Evolutionary conservation across 2,797 vertebrate genomes (phyloP), one percentile per base, ranked within the genome.

Genomic region (Enteromius trimaculatus): DNA sequence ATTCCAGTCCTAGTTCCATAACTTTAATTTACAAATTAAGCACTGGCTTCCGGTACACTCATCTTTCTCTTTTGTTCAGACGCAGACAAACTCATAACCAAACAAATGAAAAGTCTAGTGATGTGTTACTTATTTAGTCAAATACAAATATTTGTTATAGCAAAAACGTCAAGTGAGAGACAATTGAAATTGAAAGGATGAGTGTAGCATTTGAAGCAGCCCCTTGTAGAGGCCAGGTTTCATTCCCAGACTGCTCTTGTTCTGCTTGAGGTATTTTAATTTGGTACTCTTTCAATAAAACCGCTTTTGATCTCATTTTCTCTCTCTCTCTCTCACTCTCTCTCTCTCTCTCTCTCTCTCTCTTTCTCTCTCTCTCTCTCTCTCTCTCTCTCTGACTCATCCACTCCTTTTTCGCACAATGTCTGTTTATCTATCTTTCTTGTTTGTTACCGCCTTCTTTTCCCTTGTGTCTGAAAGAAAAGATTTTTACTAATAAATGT

Each of bases 221-320:
- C 78, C 69, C 66, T 64, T 81, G 26, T 71, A 64, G 72, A 85
- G 70, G 34, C 69, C 79, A 85, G 58, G 70, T 86, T 88, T 88
- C 66, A 77, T 86, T 86, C 82, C 89, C 90, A 92, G 90, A 93
- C 91, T 91, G 88, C 85, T 90, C 90, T 90, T 85, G 91, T 90
- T 91, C 81, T 82, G 92, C 91, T 89, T 89, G 87, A 92, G 90
- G 94, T 92, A 93, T 94, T 94, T 95, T 94, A 94, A 94, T 92
- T 89, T 88, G 86, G 88, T 83, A 34, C 64, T 75, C 65, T 72
- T n/a, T 83, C 92, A 87, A 90, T 93, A 93, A 93, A 93, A 89
- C 88, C 75, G 84, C 88, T 90, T 94, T 94, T 94, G 92, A 94
- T 94, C 91, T 83, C n/a, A 55, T 29, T 83, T 21, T 84, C 86